Evolutionary conservation across 2,888 invertebrate species (phyloP).

Genomic region (Nymphalis c-album): DNA sequence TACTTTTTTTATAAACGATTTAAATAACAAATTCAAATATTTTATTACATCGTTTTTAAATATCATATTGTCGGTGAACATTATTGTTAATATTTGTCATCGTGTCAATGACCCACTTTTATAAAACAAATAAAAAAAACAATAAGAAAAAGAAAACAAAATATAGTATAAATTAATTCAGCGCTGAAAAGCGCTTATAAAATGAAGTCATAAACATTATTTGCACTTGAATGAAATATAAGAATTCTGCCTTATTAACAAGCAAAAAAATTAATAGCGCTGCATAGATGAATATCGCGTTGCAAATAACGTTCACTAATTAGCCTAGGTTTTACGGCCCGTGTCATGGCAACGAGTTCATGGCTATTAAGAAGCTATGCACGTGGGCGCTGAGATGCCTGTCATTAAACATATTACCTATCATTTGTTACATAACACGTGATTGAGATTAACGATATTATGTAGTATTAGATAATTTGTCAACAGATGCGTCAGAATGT

Average conservation of each 20-base stretch:
- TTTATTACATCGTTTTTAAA: no score
- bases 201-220: no score
- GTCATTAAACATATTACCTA: conserved; percentile 43
- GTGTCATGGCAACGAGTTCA: conserved; percentile 35
- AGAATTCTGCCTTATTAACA: background rate
- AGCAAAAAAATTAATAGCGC: background rate
- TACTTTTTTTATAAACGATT: no score
- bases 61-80: background rate
- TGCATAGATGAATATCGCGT: background rate
- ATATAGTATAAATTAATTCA: no score
- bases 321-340: conserved; percentile 3
- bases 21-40: no score
- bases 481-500: conserved; percentile 16
- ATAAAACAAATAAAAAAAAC: no score
- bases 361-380: conserved; percentile 35
- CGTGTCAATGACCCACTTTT: no score
- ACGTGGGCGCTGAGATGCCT: conserved; percentile 43
- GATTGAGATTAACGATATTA: conserved; percentile 42
- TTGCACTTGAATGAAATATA: no score
- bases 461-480: conserved; percentile 46
- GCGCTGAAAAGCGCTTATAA: no score
- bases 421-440: conserved; percentile 48
- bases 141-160: no score
- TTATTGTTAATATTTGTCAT: background rate
- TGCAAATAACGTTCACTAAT: conserved; percentile 9